These are phyloP conservation scores for Linnaemya vulpina DNA, from an alignment of 2,888 invertebrate species.

Conservation along the genomic window DNA sequence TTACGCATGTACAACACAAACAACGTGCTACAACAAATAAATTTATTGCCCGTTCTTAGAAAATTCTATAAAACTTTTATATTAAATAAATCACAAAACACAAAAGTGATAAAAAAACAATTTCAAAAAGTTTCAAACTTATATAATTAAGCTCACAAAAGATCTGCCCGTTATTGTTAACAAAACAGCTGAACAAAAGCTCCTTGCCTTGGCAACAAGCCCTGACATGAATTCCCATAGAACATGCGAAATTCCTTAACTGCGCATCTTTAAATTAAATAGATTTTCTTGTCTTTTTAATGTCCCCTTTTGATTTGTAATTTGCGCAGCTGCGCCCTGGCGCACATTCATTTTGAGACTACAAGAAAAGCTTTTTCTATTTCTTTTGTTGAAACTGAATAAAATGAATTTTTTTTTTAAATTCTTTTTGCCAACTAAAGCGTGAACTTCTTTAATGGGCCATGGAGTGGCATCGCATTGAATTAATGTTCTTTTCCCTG, in stretches of 20 bases:
- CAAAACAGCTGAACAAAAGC: not conserved
- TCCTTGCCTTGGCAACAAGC: conserved; percentile 45
- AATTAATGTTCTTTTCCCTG: conserved; percentile 20
- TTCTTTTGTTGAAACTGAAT: conserved; percentile 11
- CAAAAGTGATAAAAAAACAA: not conserved
- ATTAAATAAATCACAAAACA: not conserved
- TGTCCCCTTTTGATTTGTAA: conserved; percentile 1
- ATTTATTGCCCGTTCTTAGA: not conserved
- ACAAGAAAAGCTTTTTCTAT: conserved; percentile 54
- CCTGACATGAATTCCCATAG: conserved; percentile 36
- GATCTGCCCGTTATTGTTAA: conserved; percentile 12
- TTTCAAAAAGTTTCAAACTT: not conserved
- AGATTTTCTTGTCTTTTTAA: conserved; percentile 2
- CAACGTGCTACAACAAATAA: not conserved
- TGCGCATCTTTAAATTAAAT: conserved; percentile 57
- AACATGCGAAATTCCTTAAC: conserved; percentile 64
- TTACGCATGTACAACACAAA: conserved; percentile 56
- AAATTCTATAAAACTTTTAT: not conserved
- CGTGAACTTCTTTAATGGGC: conserved; percentile 47
- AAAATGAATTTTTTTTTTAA: not conserved
- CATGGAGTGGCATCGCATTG: not conserved
- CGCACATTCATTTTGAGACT: not conserved
- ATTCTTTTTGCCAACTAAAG: conserved; percentile 20
- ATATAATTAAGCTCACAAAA: not conserved
- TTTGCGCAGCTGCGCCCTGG: conserved; percentile 60